These are phyloP conservation scores for Abscondita cerata DNA, from an alignment of 2,888 invertebrate genomes.

Conservation along the genomic window DNA sequence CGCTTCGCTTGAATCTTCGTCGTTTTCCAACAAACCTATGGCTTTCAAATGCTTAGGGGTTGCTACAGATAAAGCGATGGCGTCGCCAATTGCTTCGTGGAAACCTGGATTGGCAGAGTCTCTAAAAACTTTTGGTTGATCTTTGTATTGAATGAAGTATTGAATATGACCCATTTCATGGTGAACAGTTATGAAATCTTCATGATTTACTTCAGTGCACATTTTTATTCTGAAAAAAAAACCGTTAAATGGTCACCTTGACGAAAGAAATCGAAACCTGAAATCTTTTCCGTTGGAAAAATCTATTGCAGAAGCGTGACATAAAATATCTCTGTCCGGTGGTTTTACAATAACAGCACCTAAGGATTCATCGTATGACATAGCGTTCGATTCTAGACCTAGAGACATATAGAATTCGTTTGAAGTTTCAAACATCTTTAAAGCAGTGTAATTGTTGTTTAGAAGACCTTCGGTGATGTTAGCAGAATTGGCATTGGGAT, in stretches of 20 bases:
- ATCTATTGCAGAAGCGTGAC: constrained; percentile 74
- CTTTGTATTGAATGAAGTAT: constrained; percentile 67
- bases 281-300: constrained; percentile 71
- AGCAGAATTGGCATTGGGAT: constrained; percentile 56
- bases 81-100: constrained; percentile 70
- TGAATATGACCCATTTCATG: constrained; percentile 77
- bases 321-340: constrained; percentile 64
- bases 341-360: constrained; percentile 66
- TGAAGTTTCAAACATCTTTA: constrained; percentile 65
- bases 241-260: neutral
- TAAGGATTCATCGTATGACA: constrained; percentile 62
- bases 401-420: constrained; percentile 67
- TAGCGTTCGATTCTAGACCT: constrained; percentile 66
- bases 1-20: constrained; percentile 53
- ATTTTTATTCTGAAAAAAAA: constrained; percentile 48
- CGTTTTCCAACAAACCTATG: constrained; percentile 57
- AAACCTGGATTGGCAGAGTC: constrained; percentile 66
- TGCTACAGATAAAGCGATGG: constrained; percentile 65
- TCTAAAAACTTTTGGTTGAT: constrained; percentile 62
- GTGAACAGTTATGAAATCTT: constrained; percentile 70
- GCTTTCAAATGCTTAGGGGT: constrained; percentile 61
- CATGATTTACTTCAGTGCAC: constrained; percentile 65
- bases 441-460: constrained; percentile 57
- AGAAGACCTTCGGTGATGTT: constrained; percentile 63
- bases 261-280: constrained; percentile 57